Base-by-base conservation (phyloP, 2,113 vertebrate genomes). In the Platysteira castanea region DNA sequence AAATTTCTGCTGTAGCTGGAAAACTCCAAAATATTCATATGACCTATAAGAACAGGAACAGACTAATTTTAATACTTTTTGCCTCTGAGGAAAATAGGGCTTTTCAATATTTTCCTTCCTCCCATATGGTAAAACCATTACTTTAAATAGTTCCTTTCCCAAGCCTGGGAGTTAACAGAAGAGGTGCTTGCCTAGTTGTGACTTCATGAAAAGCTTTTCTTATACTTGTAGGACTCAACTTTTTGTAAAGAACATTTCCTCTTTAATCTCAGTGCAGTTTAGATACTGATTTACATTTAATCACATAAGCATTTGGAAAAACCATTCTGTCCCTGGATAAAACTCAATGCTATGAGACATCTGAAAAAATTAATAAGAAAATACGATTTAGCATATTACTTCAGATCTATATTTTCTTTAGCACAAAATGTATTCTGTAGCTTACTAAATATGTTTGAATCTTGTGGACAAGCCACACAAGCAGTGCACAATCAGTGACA, bases 351-450 rank as follows among this genome's bases (percentile, higher is more conserved):
- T 53, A 28, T 10, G 3, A 87, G 11, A 84, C 8, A 47, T 4
- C 6, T 21, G 24, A 70, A 78, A 73, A 57, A 52, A 20, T 50
- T 30, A 0, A 0, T 50, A 59, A 49, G 57, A 84, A 89, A 86
- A 56, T 24, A 41, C 0, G 0, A 59, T 84, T 46, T 57, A 30
- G 14, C 0, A 0, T 7, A 54, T 4, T 54, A 44, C 26, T 84
- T 53, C 41, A 89, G 9, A 13, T 46, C 57, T 42, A 19, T 26
- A 4, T 31, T 74, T 80, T 61, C 23, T 61, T 94, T 57, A 44
- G 19, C 81, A 17, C 11, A 57, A 52, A 52, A 67, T 13, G 15
- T 16, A 56, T 63, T 60, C 46, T 69, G 31, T 28, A 65, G 26
- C 41, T 81, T 56, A 61, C 10, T 56, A 64, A 44, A 35, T 7